A percentile compares a stretch with the other conserved stretches of the same genome.
These are phyloP conservation scores for Drosophila lowei DNA, from an alignment of 1,140 invertebrate species.

Conservation along the genomic window DNA sequence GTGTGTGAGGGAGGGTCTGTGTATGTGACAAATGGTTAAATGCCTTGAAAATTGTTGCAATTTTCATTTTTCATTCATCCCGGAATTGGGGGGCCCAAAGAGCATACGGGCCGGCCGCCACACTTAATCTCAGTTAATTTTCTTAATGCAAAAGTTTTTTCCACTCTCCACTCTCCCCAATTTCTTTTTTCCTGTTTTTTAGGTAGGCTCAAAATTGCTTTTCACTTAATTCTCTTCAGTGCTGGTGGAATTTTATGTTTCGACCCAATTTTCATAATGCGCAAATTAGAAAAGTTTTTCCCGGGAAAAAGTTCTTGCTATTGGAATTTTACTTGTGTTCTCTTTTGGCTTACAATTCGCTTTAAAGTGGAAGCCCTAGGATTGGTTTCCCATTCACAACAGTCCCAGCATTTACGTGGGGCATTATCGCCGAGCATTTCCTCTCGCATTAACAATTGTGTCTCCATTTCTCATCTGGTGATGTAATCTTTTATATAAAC, in stretches of 20 bases:
- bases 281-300: slow-evolving; percentile 76
- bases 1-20: slow-evolving; percentile 19
- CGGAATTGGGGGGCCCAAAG: neutral
- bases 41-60: slow-evolving; percentile 70
- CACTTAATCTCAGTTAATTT: slow-evolving; percentile 81
- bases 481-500: slow-evolving; percentile 80
- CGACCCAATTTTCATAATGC: slow-evolving; percentile 73
- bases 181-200: slow-evolving; percentile 25
- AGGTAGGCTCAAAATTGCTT: slow-evolving; percentile 58
- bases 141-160: slow-evolving; percentile 78
- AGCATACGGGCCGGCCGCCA: slow-evolving; percentile 11
- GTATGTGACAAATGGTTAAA: slow-evolving; percentile 75
- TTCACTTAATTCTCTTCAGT: slow-evolving; percentile 27
- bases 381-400: slow-evolving; percentile 73
- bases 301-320: slow-evolving; percentile 25
- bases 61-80: slow-evolving; percentile 60
- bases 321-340: slow-evolving; percentile 12
- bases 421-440: slow-evolving; percentile 63
- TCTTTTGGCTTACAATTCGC: slow-evolving; percentile 13
- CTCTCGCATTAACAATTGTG: slow-evolving; percentile 49
- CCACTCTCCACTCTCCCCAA: slow-evolving; percentile 46
- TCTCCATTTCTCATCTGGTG: slow-evolving; percentile 50
- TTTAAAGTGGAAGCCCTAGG: slow-evolving; percentile 57
- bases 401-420: slow-evolving; percentile 52
- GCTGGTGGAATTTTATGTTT: slow-evolving; percentile 20